Percentiles rank a stretch among this genome's conserved stretches.
These are phyloP conservation scores for Diadophis punctatus DNA, from an alignment of 2,113 vertebrate genomes.

Conservation along the genomic window DNA sequence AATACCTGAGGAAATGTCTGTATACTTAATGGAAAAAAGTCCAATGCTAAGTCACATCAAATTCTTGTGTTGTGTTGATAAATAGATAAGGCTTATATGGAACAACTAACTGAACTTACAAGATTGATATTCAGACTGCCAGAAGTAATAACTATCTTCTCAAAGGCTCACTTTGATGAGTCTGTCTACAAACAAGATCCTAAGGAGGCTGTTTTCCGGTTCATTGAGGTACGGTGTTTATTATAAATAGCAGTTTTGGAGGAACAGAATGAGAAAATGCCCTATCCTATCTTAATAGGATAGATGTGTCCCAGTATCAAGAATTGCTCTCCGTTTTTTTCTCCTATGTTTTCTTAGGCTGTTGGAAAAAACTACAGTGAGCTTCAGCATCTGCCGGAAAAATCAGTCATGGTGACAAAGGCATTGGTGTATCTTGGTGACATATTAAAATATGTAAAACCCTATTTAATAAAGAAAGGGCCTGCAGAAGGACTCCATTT, in stretches of 20 bases:
- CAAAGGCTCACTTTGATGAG: constrained; percentile 69
- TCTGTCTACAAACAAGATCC: constrained; percentile 71
- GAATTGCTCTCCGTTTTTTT: neutral
- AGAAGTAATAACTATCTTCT: constrained; percentile 83
- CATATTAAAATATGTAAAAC: constrained; percentile 90
- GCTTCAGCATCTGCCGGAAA: constrained; percentile 82
- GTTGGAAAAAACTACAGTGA: constrained; percentile 77
- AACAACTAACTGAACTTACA: constrained; percentile 88
- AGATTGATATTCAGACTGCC: constrained; percentile 85
- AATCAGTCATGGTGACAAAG: constrained; percentile 83
- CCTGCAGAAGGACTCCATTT: constrained; percentile 84
- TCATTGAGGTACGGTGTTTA: constrained; percentile 82
- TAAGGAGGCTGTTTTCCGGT: constrained; percentile 74
- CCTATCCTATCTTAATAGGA: neutral
- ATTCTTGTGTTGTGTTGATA: constrained; percentile 39
- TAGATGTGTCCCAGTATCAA: neutral
- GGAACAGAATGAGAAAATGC: neutral
- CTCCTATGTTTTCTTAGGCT: constrained; percentile 71
- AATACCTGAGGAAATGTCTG: neutral
- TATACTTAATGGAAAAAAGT: neutral
- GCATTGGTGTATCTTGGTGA: constrained; percentile 89
- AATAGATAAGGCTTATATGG: constrained; percentile 75
- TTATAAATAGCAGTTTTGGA: constrained; percentile 25
- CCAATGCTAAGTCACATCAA: constrained; percentile 5
- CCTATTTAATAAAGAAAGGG: constrained; percentile 82